Percentiles rank a stretch among this genome's conserved stretches.
Evolutionary conservation across 2,888 invertebrate species (phyloP).

Genomic region (Euspilapteryx auroguttella): DNA sequence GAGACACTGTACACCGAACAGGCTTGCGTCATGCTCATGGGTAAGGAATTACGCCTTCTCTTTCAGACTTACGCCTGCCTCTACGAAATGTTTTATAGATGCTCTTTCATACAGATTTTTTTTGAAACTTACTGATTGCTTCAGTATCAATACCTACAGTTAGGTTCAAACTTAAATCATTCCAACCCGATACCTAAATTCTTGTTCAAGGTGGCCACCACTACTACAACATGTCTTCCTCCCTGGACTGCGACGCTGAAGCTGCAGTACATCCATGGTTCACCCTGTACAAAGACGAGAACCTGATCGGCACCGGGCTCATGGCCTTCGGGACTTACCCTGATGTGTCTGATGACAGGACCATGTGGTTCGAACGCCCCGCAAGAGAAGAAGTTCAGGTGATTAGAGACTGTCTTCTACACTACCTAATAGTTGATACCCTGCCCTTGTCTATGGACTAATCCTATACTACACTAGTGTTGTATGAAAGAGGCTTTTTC

Average conservation of each 20-base stretch:
- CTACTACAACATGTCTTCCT: slow-evolving; percentile 12
- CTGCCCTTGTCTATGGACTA: not conserved
- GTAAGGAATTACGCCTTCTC: no score
- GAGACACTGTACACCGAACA: no score
- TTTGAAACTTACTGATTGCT: no score
- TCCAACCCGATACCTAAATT: no score
- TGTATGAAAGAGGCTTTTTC: not conserved
- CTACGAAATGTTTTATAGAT: no score
- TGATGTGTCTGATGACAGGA: not conserved
- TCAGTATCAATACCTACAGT: no score
- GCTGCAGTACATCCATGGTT: slow-evolving; percentile 3
- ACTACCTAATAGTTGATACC: not conserved
- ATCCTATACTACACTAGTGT: not conserved
- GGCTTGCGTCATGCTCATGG: no score
- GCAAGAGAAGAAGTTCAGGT: not conserved
- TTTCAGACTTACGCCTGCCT: no score
- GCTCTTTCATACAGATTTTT: no score
- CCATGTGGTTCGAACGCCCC: not conserved
- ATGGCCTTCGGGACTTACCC: not conserved
- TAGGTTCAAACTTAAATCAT: no score
- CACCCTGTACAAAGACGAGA: not conserved
- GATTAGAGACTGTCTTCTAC: not conserved
- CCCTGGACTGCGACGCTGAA: slow-evolving; percentile 8
- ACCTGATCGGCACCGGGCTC: slow-evolving; percentile 2
- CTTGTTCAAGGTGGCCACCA: slow-evolving; percentile 11